phyloP scores from a whole-genome alignment of 2,113 vertebrate species.

The Atherinomorus stipes region DNA sequence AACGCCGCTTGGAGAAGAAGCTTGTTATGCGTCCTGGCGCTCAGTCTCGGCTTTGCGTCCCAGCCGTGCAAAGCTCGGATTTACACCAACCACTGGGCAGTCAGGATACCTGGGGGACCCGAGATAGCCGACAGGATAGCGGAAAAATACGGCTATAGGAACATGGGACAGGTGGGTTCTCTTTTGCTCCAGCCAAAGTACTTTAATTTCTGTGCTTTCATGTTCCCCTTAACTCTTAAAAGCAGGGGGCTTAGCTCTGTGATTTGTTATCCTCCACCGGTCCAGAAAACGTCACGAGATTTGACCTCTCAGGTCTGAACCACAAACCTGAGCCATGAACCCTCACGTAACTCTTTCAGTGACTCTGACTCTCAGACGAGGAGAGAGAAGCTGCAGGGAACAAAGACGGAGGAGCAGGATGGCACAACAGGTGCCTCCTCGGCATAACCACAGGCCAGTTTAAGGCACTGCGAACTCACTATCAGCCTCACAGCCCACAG shows the following conservation, averaged over 20 bases:
- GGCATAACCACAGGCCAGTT: slow-evolving; percentile 24
- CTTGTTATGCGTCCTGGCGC: slow-evolving; percentile 88
- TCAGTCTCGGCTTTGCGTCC: slow-evolving; percentile 87
- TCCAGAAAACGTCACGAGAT: slow-evolving; percentile 25
- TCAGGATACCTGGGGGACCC: slow-evolving; percentile 91
- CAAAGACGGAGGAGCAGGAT: slow-evolving; percentile 38
- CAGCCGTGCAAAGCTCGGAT: slow-evolving; percentile 90
- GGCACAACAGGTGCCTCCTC: slow-evolving; percentile 76
- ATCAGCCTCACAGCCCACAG: slow-evolving; percentile 20
- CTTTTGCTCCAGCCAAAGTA: slow-evolving; percentile 15
- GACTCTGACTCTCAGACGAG: neutral
- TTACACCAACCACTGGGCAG: slow-evolving; percentile 99
- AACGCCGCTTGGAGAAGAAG: slow-evolving; percentile 82
- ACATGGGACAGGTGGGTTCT: slow-evolving; percentile 94
- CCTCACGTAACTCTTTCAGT: neutral
- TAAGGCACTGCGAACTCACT: slow-evolving; percentile 17
- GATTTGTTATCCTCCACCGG: neutral
- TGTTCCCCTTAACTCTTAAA: slow-evolving; percentile 23
- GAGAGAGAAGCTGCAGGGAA: slow-evolving; percentile 20
- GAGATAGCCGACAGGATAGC: slow-evolving; percentile 93
- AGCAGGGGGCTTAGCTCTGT: neutral
- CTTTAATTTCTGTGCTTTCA: neutral
- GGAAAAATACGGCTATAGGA: slow-evolving; percentile 95
- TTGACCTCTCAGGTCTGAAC: slow-evolving; percentile 41
- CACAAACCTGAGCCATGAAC: slow-evolving; percentile 21